Base-by-base conservation (phyloP, 2,888 invertebrate species). In the Cynaeus angustus region DNA sequence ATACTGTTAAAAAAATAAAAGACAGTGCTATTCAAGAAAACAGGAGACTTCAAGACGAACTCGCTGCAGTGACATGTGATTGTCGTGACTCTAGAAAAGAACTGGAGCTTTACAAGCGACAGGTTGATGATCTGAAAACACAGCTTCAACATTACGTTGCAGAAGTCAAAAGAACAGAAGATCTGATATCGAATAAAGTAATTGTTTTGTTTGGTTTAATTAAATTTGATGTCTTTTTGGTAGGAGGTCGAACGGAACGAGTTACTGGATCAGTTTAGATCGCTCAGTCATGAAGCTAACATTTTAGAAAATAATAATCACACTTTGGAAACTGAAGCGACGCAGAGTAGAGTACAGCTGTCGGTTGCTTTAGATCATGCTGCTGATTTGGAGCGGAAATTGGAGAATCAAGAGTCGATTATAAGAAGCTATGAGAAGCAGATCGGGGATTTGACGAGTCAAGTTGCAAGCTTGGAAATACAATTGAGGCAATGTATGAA, bases 111-210 rank as follows among this genome's bases (percentile, higher is more conserved):
- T 89, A 91, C 12, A 89, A 89, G 74, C 88, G 89, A 79, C 93
- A 94, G 86, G 91, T 93, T 14, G 91, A 91, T 65, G 89, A 91
- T 75, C 85, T 94, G 72, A 94, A 92, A 81, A 88, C 90, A 71
- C 93, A 94, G 80, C 84, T 94, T 70, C 93, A 94, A 79, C 92
- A 93, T 78, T 95, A 95, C 85, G 93, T 94, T 3, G 89, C 90
- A 76, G 94, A 94, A 87, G 91, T 95, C 10, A 91, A 92, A 79
- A 88, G 92, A 77, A 92, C 92, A 70, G 94, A 94, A 83, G 94
- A 94, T 78, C 84, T 94, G 67, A 86, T 94, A 28, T 88, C 91
- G 67, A 88, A 91, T 75, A 91, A 91, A 85, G 91, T 90, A 77
- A 68, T 68, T 52, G 4, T 8, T 46, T 12, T 5, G 21, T 9